Conservation (phyloP, 1,140 invertebrate species). For the Sipha flava region DNA sequence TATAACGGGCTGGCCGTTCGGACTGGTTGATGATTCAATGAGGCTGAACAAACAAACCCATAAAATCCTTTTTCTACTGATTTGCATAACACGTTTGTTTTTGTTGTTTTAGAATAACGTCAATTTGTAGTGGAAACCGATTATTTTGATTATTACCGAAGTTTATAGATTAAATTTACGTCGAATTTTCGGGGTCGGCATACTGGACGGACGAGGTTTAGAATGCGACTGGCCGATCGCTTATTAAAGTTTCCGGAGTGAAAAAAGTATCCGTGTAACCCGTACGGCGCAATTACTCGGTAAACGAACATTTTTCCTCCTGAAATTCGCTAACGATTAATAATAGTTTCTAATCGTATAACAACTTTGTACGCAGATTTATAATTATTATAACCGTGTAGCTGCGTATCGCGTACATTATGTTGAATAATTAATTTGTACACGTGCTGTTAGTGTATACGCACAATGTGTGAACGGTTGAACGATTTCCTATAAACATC, state of each 20-base stretch:
- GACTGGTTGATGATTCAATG: constrained; percentile 10
- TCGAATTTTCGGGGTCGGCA: not conserved
- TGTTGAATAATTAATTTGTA: too few relatives aligned
- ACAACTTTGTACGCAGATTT: too few relatives aligned
- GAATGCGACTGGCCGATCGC: not conserved
- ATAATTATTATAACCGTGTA: too few relatives aligned
- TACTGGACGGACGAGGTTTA: not conserved
- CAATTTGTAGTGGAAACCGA: constrained; percentile 23
- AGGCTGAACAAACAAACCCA: constrained; percentile 16
- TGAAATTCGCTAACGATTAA: too few relatives aligned
- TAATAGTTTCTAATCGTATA: too few relatives aligned
- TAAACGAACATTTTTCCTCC: not conserved
- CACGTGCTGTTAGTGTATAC: too few relatives aligned
- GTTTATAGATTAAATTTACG: not conserved
- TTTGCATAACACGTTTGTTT: constrained; percentile 28
- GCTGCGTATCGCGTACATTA: too few relatives aligned
- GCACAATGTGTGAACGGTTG: not conserved
- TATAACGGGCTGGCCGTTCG: not conserved
- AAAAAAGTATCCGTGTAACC: not conserved
- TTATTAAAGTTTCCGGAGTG: not conserved
- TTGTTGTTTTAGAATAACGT: not conserved
- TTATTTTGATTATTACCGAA: constrained; percentile 23
- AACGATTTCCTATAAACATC: not conserved
- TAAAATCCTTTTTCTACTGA: constrained; percentile 9
- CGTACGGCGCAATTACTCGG: too few relatives aligned